Conservation (phyloP, 2,797 vertebrate genomes). For the Cyclopterus lumpus region DNA sequence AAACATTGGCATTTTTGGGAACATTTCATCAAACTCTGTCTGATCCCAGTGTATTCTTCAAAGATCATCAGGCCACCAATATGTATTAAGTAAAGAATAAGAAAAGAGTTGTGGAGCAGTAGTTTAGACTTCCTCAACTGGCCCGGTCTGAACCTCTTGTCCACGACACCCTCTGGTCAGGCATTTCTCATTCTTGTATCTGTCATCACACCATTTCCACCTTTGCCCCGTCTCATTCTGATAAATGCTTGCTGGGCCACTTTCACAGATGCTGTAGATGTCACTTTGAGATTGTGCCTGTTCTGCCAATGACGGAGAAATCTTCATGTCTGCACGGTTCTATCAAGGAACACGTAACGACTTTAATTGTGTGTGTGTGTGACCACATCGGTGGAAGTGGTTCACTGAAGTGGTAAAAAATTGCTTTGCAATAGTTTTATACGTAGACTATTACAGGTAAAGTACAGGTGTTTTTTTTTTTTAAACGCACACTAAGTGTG, state of each 20-base stretch:
- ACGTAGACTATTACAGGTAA: neutral
- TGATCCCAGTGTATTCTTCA: too few relatives aligned
- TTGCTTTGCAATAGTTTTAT: slow-evolving; percentile 1
- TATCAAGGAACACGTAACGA: neutral
- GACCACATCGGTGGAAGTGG: neutral
- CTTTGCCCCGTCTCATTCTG: slow-evolving; percentile 8
- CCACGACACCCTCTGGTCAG: slow-evolving; percentile 1
- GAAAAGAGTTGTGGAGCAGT: too few relatives aligned
- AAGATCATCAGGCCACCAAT: too few relatives aligned
- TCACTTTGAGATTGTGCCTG: slow-evolving; percentile 5
- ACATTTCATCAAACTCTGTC: too few relatives aligned
- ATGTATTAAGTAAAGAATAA: too few relatives aligned
- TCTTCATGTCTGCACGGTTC: slow-evolving; percentile 2
- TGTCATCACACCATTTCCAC: slow-evolving; percentile 29
- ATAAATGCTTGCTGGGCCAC: slow-evolving; percentile 13
- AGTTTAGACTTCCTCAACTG: too few relatives aligned
- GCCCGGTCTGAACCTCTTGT: too few relatives aligned
- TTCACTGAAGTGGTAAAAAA: neutral
- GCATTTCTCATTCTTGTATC: slow-evolving; percentile 35
- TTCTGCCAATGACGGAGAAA: slow-evolving; percentile 1
- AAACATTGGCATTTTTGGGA: too few relatives aligned
- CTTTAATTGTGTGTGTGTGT: neutral
- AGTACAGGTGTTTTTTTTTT: neutral
- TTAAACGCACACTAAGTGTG: neutral
- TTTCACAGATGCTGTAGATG: slow-evolving; percentile 33